Evolutionary conservation across 2,797 vertebrate species (phyloP).

Genomic region (Eospalax fontanierii): DNA sequence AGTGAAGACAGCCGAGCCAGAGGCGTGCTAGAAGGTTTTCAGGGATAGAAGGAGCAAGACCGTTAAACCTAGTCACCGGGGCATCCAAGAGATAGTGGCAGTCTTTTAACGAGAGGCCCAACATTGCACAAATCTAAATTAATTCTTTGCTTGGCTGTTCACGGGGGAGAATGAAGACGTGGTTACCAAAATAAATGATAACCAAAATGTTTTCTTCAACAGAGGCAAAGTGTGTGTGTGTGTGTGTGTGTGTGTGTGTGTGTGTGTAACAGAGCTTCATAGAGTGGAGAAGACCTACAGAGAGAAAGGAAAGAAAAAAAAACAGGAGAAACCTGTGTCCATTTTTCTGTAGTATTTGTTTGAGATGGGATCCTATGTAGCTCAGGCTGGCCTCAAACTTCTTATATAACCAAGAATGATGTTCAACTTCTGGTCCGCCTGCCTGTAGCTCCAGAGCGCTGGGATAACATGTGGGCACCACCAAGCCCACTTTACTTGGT

Average conservation of each 20-base stretch:
- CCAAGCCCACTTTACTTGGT: not conserved
- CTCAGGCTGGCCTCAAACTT: not conserved
- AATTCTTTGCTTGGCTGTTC: constrained; percentile 75
- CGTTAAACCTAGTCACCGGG: constrained; percentile 49
- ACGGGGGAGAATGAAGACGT: not conserved
- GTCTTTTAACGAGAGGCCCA: constrained; percentile 45
- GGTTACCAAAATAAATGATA: constrained; percentile 50
- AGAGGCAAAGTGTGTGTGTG: not conserved
- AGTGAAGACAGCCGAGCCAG: not conserved
- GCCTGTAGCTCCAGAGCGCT: not conserved
- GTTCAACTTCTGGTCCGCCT: not conserved
- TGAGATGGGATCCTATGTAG: not conserved
- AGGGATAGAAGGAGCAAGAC: not conserved
- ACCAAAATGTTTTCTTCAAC: constrained; percentile 43
- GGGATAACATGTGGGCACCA: too few relatives aligned
- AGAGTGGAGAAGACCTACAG: not conserved
- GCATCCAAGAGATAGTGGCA: not conserved
- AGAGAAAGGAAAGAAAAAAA: not conserved
- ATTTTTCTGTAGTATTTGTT: not conserved
- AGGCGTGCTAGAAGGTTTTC: not conserved
- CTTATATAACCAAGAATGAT: not conserved
- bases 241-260: not conserved
- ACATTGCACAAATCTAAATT: constrained; percentile 63
- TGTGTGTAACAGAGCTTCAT: not conserved
- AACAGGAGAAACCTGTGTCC: fast-evolving